phyloP scores from a whole-genome alignment of 2,888 invertebrate genomes.

The Trachelus troglodyta region DNA sequence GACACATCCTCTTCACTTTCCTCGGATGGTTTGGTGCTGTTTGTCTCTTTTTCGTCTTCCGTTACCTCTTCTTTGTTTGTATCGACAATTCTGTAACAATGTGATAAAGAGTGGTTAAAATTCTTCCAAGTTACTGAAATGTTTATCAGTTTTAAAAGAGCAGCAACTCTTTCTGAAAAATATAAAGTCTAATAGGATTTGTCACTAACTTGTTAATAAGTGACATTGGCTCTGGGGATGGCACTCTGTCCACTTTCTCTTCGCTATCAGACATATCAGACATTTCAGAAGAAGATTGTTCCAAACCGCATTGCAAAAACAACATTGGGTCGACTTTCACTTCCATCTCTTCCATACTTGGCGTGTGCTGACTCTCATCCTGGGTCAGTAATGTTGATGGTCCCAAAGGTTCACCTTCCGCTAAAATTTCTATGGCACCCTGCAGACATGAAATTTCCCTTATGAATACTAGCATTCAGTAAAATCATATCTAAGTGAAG shows the following conservation, averaged over 20 bases:
- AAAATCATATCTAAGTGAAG: not conserved
- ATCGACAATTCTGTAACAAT: conserved; percentile 17
- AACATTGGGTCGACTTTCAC: conserved; percentile 78
- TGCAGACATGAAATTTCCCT: conserved; percentile 23
- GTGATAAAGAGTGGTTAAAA: not conserved
- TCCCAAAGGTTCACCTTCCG: conserved; percentile 46
- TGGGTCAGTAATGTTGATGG: conserved; percentile 36
- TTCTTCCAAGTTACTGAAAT: not conserved
- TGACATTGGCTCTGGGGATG: conserved; percentile 37
- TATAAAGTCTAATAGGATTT: not conserved
- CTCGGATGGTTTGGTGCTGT: conserved; percentile 25
- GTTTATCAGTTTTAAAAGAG: not conserved
- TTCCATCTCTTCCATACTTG: conserved; percentile 72
- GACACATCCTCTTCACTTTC: conserved; percentile 29
- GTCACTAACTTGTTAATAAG: conserved; percentile 44
- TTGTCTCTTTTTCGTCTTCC: not conserved
- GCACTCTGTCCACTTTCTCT: conserved; percentile 44
- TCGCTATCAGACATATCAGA: conserved; percentile 61
- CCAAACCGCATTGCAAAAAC: conserved; percentile 72
- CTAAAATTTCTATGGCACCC: conserved; percentile 53
- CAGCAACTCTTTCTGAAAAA: not conserved
- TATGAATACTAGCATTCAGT: not conserved
- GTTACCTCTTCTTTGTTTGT: conserved; percentile 30
- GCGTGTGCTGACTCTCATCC: conserved; percentile 39
- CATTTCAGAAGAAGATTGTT: conserved; percentile 60